Evolutionary conservation across 2,113 vertebrate genomes (phyloP).

Genomic region (Chrysochloris asiatica): DNA sequence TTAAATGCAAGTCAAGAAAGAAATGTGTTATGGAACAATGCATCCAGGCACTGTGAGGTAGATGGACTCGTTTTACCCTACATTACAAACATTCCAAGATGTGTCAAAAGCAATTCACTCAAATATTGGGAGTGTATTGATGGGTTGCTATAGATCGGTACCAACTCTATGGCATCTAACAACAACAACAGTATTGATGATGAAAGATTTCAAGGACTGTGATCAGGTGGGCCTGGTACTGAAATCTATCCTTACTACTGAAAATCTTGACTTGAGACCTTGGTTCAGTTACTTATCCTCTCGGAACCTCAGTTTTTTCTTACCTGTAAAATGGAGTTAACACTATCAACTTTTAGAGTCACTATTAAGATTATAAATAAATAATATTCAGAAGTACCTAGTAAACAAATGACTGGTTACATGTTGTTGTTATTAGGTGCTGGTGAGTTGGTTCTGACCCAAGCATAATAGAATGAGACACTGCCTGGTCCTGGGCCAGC

Average conservation of each 20-base stretch:
- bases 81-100: background rate
- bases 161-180: too few relatives aligned
- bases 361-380: background rate
- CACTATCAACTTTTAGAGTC: background rate
- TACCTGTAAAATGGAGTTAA: background rate
- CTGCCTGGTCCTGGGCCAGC: too few relatives aligned
- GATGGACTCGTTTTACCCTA: background rate
- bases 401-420: background rate
- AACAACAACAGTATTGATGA: background rate
- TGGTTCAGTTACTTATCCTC: background rate
- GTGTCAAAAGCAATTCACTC: background rate
- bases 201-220: background rate
- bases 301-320: background rate
- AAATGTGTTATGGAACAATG: background rate
- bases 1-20: background rate
- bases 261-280: background rate
- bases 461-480: too few relatives aligned
- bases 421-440: too few relatives aligned
- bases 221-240: background rate
- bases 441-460: too few relatives aligned
- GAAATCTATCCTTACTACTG: background rate
- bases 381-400: background rate
- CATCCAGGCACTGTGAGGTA: background rate
- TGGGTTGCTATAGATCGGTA: too few relatives aligned
- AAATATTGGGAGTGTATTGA: background rate